Base-by-base conservation (phyloP, 2,797 vertebrate genomes). In the Erithacus rubecula region DNA sequence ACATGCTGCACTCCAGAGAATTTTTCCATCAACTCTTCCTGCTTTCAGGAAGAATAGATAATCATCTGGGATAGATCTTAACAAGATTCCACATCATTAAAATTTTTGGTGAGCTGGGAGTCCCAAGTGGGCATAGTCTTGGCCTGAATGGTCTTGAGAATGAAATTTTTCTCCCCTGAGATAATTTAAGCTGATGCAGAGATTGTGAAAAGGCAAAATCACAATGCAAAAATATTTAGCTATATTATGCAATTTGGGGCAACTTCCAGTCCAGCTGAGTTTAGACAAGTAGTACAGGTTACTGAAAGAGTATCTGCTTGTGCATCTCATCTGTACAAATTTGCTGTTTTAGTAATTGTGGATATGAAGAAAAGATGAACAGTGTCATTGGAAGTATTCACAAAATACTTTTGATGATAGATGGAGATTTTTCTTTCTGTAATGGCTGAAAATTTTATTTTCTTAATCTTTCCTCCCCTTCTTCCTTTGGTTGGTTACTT, bases 381-480 rank as follows among this genome's bases (percentile, higher is more conserved):
- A 36, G 10, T 80, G 30, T 36, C 21, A 52, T 22, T 63, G 27
- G 34, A 74, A 23, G 7, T 29, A 51, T 36, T 85, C 39, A 15
- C 9, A 51, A 75, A 86, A 71, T 58, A 58, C 6, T 63, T 53
- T 12, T 11, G 18, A 37, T 0, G 4, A 14, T 60, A 69, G 14
- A 24, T 49, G 22, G 23, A 46, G 12, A 47, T 52, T 8, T 30
- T 83, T 80, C 10, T 27, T 56, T 64, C 44, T 75, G 11, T 53
- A 21, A 22, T 71, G 19, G 6, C 4, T 64, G 9, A 15, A 37
- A 32, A 24, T 32, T 44, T 68, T 32, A 13, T 26, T 22, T 13
- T 12, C 32, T 39, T 30, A 17, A 49, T 34, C 9, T 58, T 37
- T 56, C 4, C 2, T 4, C 8, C 8, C 0, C 3, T 47, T 47